Evolutionary conservation across 2,888 invertebrate species (phyloP).

Genomic region (Drosophila trichaetosa): DNA sequence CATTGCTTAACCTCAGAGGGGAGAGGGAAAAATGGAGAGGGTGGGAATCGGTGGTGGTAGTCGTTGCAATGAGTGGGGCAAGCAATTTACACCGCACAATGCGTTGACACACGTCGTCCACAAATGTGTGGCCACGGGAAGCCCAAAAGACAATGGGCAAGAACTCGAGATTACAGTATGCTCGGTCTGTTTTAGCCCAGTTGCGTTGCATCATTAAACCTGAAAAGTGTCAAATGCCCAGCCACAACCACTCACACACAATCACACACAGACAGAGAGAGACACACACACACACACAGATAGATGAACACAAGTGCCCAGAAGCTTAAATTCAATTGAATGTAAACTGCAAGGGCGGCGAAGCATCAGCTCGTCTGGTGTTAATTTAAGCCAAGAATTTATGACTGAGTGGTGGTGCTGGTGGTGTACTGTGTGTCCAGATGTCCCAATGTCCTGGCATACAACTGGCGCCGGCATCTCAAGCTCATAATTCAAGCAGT

Average conservation of each 20-base stretch:
- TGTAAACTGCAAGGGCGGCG: conserved; percentile 36
- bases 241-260: conserved; percentile 21
- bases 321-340: conserved; percentile 65
- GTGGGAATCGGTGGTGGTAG: background rate
- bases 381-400: conserved; percentile 72
- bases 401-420: conserved; percentile 46
- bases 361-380: conserved; percentile 35
- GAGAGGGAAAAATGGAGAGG: background rate
- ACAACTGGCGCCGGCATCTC: conserved; percentile 29
- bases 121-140: conserved; percentile 72
- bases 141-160: conserved; percentile 64
- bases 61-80: conserved; percentile 44
- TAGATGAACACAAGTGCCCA: conserved; percentile 18
- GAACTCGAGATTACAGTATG: conserved; percentile 41
- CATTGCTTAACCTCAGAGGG: conserved; percentile 59
- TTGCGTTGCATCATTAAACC: conserved; percentile 74
- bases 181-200: conserved; percentile 25
- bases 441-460: background rate
- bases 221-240: conserved; percentile 76
- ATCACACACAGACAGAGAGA: conserved; percentile 1
- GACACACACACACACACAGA: conserved; percentile 17
- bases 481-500: conserved; percentile 74
- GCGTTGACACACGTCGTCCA: conserved; percentile 78
- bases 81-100: conserved; percentile 78
- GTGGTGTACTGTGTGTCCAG: conserved; percentile 11